Conservation (phyloP, 2,797 vertebrate species). For the Buceros bicornis region DNA sequence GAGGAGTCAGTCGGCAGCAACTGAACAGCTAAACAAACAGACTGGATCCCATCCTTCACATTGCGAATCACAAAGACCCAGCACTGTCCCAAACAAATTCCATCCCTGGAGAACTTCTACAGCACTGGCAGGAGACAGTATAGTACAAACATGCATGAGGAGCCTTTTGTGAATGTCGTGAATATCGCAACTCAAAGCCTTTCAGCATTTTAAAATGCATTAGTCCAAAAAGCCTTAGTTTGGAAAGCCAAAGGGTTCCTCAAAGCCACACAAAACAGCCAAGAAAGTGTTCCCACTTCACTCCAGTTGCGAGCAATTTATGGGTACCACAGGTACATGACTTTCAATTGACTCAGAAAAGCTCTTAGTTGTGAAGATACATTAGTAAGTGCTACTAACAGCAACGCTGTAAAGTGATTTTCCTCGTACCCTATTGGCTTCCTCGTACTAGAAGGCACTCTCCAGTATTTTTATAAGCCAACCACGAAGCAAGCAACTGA, state of each 20-base stretch:
- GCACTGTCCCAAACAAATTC: background rate
- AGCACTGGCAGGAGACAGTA: background rate
- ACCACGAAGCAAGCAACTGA: conserved; percentile 52
- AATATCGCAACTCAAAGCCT: conserved; percentile 18
- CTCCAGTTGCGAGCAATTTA: background rate
- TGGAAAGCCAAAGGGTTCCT: background rate
- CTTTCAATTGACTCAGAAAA: background rate
- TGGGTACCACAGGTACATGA: background rate
- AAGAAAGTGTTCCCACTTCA: background rate
- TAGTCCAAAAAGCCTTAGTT: background rate
- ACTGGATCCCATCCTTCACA: background rate
- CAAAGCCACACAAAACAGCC: background rate
- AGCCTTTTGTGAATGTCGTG: background rate
- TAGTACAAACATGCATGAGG: background rate
- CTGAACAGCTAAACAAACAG: background rate
- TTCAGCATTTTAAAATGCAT: background rate
- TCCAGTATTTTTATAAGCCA: conserved; percentile 40
- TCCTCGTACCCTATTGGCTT: background rate
- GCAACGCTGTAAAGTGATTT: conserved; percentile 39
- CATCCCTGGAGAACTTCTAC: background rate
- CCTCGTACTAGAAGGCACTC: conserved; percentile 1
- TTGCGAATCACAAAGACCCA: background rate
- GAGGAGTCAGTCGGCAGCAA: background rate
- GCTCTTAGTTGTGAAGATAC: background rate
- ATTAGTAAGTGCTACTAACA: background rate